These are phyloP conservation scores for Psilanteris sp. DNA, from an alignment of 1,140 invertebrate genomes.

Conservation along the genomic window DNA sequence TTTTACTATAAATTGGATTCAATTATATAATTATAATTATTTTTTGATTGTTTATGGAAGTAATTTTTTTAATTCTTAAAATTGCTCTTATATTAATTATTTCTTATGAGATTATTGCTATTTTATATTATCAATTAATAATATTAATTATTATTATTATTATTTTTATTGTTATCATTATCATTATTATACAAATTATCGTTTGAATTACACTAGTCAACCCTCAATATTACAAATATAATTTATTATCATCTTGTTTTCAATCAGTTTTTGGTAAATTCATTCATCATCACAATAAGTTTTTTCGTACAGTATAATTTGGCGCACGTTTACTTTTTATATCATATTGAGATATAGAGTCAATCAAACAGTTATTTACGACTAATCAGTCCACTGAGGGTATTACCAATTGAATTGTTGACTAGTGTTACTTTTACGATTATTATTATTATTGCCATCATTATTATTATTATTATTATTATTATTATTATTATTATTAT, in stretches of 20 bases:
- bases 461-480: slow-evolving; percentile 18
- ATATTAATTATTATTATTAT: slow-evolving; percentile 47
- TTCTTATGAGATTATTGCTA: too few relatives aligned
- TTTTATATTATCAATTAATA: too few relatives aligned
- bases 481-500: slow-evolving; percentile 47
- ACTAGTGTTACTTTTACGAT: slow-evolving; percentile 61
- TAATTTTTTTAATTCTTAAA: too few relatives aligned
- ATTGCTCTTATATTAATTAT: too few relatives aligned
- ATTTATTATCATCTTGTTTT: too few relatives aligned
- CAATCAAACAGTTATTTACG: slow-evolving; percentile 43
- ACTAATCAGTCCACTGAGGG: slow-evolving; percentile 23
- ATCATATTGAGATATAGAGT: slow-evolving; percentile 10
- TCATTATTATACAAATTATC: slow-evolving; percentile 28
- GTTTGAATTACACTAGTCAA: slow-evolving; percentile 61
- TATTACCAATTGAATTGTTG: slow-evolving; percentile 44
- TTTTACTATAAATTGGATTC: too few relatives aligned
- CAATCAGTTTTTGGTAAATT: too few relatives aligned
- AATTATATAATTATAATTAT: too few relatives aligned
- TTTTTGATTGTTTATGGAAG: too few relatives aligned
- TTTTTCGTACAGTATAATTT: too few relatives aligned
- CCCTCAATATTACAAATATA: slow-evolving; percentile 33
- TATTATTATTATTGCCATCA: slow-evolving; percentile 45
- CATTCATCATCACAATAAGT: slow-evolving; percentile 9
- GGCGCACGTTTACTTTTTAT: neutral
- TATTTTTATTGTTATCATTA: slow-evolving; percentile 36